Base-by-base conservation (phyloP, 2,113 vertebrate genomes). In the Eidolon helvum region DNA sequence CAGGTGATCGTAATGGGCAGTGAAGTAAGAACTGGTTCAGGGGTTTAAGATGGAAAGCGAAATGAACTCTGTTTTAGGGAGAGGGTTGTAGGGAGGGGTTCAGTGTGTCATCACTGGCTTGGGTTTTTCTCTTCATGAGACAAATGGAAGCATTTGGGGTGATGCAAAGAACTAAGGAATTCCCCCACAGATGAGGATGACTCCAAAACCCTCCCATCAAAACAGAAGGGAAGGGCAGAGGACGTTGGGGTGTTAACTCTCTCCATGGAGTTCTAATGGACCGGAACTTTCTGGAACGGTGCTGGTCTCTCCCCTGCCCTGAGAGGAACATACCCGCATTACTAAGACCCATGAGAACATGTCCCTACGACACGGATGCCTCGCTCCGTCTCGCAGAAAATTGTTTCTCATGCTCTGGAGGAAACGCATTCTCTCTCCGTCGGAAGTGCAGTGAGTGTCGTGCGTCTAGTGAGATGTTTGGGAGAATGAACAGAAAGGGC, bases 251-350 rank as follows among this genome's bases (percentile, higher is more conserved):
- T 55, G 4, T n/a, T 72, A 50, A 24, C 83, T 2, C 9, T 57
- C 61, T 75, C 5, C 0, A 0, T 3, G 83, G 63, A 11, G 28
- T 3, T 75, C 2, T 50, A 5, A 69, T 0, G 18, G 12, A 1
- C 35, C 0, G 0, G 7, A 2, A 21, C 9, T 26, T 57, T 88
- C 65, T 4, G 18, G 82, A 24, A 14, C 24, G 61, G 24, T 1
- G 0, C 22, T 24, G 5, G 6, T 24, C 7, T 59, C n/a, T 57
- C 91, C 7, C 35, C 5, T 22, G 4, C 15, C n/a, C 28, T 3
- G 10, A 59, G 57, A 45, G 30, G 55, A 28, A 26, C 26, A 15
- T 15, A 19, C 35, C n/a, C 7, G 3, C 22, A 40, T 91, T 55
- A 55, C 21, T 0, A 59, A 18, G 22, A 22, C 6, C 3, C 15